Base-by-base conservation (phyloP, 2,113 vertebrate species). In the Otus sunia region DNA sequence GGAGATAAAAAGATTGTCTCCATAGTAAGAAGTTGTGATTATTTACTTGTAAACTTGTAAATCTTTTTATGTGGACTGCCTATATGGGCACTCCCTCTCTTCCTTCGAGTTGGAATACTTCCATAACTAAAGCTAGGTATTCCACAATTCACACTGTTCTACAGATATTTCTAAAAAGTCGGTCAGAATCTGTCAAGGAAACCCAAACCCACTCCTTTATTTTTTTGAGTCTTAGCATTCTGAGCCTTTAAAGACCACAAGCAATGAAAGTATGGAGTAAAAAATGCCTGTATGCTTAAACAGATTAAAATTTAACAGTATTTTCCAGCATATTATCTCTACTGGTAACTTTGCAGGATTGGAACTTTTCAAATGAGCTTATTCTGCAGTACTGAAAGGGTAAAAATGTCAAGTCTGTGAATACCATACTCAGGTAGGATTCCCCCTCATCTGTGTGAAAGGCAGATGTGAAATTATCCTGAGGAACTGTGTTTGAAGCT, bases 401-500 rank as follows among this genome's bases (percentile, higher is more conserved):
- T 95, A 69, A 66, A 90, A 83, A 59, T 71, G 34, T 78, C 41
- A 37, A 10, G 13, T 83, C 59, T 86, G 34, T 73, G 36, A 82
- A 59, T 68, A 50, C 26, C 27, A 3, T 25, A 11, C 29, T 55
- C 50, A 37, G 37, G 56, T 41, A 78, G 64, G 55, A 59, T 88
- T 93, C 27, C 36, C n/a, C 20, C 34, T 81, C 43, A 77, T 27
- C 66, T 94, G 11, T 60, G 15, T 66, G 52, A 92, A 90, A 86
- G 83, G 62, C 77, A 95, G 85, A 68, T 92, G n/a, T 78, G 84
- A 83, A 96, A 49, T 69, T 92, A 58, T 90, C 45, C 59, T 69
- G 36, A 94, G 77, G 79, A 94, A 13, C 73, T 45, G 43, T 81
- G 72, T 96, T 93, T 95, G 89, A 93, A 96, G 59, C 58, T 88